phyloP scores from a whole-genome alignment of 2,113 vertebrate species.

The Aspidoscelis tigris region DNA sequence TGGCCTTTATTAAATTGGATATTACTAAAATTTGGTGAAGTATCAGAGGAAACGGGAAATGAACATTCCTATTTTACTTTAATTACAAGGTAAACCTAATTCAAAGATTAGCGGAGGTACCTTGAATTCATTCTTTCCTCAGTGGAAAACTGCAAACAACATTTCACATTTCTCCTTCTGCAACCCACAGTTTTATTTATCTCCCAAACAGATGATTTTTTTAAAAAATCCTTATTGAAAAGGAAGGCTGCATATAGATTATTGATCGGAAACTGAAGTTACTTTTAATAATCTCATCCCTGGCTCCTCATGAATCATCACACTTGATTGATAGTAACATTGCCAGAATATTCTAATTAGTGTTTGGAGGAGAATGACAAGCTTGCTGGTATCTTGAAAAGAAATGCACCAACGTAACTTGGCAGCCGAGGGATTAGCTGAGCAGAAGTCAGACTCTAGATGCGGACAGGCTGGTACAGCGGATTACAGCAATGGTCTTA shows the following conservation, averaged over 20 bases:
- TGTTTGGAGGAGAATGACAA: slow-evolving; percentile 53
- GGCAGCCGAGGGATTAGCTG: slow-evolving; percentile 55
- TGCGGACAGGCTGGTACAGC: slow-evolving; percentile 46
- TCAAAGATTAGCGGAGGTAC: not conserved
- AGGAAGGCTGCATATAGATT: too few species aligned
- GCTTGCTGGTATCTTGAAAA: slow-evolving; percentile 40
- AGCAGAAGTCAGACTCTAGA: slow-evolving; percentile 42
- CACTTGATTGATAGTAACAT: slow-evolving; percentile 32
- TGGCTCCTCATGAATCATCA: not conserved
- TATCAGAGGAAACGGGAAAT: not conserved
- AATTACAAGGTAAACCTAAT: not conserved
- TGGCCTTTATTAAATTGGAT: not conserved
- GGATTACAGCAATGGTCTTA: slow-evolving; percentile 51
- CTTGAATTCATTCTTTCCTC: not conserved
- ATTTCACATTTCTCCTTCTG: not conserved
- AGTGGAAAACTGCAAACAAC: not conserved
- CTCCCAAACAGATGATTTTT: not conserved
- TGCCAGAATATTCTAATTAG: slow-evolving; percentile 45
- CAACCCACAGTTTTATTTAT: slow-evolving; percentile 1
- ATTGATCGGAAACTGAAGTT: not conserved
- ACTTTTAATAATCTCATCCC: slow-evolving; percentile 7
- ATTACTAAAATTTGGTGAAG: not conserved
- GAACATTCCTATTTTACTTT: not conserved
- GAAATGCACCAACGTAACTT: slow-evolving; percentile 49
- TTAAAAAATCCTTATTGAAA: too few species aligned